Evolutionary conservation across 2,113 vertebrate species (phyloP).

Genomic region (Empidonax alnorum): DNA sequence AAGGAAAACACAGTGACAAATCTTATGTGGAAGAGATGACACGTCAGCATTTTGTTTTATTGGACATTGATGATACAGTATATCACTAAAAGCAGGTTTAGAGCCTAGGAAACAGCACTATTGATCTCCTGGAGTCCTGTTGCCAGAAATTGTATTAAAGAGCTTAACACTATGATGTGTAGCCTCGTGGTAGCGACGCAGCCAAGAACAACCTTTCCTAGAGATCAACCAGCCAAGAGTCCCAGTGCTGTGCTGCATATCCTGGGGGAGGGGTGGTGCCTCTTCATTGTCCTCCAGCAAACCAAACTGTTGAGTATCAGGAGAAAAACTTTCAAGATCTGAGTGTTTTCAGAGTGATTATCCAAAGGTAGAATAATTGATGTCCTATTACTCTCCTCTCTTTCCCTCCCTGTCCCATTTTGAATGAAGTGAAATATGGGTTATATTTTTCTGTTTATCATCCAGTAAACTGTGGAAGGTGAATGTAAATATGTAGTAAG

Average conservation of each 20-base stretch:
- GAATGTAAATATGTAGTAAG: not conserved
- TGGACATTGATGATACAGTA: slow-evolving; percentile 29
- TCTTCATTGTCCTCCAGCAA: not conserved
- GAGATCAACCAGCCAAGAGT: not conserved
- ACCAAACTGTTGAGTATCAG: not conserved
- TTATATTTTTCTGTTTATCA: not conserved
- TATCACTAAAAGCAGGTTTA: slow-evolving; percentile 61
- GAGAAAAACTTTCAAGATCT: not conserved
- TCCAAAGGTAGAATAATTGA: not conserved
- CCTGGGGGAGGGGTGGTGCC: not conserved
- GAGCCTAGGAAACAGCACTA: slow-evolving; percentile 56
- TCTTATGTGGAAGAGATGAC: not conserved
- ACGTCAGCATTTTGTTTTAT: slow-evolving; percentile 51
- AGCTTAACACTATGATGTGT: slow-evolving; percentile 35
- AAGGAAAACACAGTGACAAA: slow-evolving; percentile 19
- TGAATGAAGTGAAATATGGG: not conserved
- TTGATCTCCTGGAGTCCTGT: slow-evolving; percentile 57
- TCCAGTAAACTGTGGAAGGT: not conserved
- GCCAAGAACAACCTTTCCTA: not conserved
- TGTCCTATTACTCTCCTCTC: not conserved
- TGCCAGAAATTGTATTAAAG: slow-evolving; percentile 59
- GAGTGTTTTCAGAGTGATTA: not conserved
- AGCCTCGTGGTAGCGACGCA: not conserved
- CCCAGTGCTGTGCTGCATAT: not conserved
- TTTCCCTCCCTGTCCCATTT: not conserved